A percentile compares a stretch with the other conserved stretches of the same genome.
phyloP scores from a whole-genome alignment of 2,113 vertebrate genomes.

The Mobula hypostoma region DNA sequence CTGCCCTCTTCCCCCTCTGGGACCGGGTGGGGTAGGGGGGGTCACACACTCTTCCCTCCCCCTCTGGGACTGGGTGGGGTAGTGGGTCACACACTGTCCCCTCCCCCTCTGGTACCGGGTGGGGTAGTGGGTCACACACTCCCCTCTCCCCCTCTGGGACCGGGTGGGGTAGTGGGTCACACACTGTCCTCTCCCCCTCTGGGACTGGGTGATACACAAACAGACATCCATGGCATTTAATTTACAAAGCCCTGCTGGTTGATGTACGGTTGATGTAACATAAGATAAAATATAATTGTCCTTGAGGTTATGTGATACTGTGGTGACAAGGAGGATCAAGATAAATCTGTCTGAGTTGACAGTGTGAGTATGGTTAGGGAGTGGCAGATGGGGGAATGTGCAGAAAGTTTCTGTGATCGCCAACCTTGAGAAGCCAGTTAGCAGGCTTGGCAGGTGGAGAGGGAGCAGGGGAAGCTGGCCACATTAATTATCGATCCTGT shows the following conservation, averaged over 20 bases:
- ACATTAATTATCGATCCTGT: neutral
- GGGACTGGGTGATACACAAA: neutral
- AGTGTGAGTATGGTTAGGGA: neutral
- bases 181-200: neutral
- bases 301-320: neutral
- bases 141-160: no score
- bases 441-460: neutral
- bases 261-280: neutral
- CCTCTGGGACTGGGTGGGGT: neutral
- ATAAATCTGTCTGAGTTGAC: neutral
- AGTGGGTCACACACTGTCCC: neutral
- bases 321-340: neutral
- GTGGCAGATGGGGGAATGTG: neutral
- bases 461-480: neutral
- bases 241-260: neutral
- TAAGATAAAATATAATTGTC: neutral
- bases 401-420: neutral
- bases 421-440: neutral
- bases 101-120: neutral
- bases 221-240: neutral
- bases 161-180: neutral
- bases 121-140: neutral
- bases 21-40: no score
- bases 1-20: neutral
- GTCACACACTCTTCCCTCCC: neutral